A percentile compares a stretch with the other conserved stretches of the same genome.
phyloP scores from a whole-genome alignment of 2,113 vertebrate species.

The Brevimyrus niger region DNA sequence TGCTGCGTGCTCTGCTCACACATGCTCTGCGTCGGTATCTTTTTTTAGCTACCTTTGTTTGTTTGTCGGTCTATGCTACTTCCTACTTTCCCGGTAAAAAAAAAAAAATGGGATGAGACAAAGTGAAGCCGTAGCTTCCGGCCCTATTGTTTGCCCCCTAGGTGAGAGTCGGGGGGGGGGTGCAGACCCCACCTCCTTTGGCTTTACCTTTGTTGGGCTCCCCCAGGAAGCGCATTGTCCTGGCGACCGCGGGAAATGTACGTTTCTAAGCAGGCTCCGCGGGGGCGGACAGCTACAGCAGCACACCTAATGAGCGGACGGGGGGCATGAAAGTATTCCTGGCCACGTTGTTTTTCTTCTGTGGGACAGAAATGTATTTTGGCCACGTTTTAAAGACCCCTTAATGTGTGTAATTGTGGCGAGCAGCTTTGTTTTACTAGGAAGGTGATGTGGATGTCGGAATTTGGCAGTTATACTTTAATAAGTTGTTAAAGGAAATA shows the following conservation, averaged over 20 bases:
- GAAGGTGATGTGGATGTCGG: conserved; percentile 33
- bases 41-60: conserved; percentile 33
- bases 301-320: conserved; percentile 1
- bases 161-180: conserved; percentile 39
- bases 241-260: conserved; percentile 1
- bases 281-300: not conserved
- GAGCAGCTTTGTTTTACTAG: conserved; percentile 40
- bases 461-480: conserved; percentile 23
- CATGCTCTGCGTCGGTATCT: conserved; percentile 18
- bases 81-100: conserved; percentile 15
- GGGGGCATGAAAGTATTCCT: conserved; percentile 34
- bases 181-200: conserved; percentile 25
- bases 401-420: conserved; percentile 26
- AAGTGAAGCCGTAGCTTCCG: conserved; percentile 33
- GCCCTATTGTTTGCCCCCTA: conserved; percentile 53
- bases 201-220: conserved; percentile 35
- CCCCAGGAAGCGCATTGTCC: conserved; percentile 44
- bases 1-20: not conserved
- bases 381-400: conserved; percentile 24
- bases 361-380: conserved; percentile 33
- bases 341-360: conserved; percentile 30
- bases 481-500: conserved; percentile 36
- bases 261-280: conserved; percentile 12
- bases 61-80: conserved; percentile 25
- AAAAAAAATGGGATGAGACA: not conserved